phyloP scores from a whole-genome alignment of 2,113 vertebrate genomes.

The Sigmodon hispidus region DNA sequence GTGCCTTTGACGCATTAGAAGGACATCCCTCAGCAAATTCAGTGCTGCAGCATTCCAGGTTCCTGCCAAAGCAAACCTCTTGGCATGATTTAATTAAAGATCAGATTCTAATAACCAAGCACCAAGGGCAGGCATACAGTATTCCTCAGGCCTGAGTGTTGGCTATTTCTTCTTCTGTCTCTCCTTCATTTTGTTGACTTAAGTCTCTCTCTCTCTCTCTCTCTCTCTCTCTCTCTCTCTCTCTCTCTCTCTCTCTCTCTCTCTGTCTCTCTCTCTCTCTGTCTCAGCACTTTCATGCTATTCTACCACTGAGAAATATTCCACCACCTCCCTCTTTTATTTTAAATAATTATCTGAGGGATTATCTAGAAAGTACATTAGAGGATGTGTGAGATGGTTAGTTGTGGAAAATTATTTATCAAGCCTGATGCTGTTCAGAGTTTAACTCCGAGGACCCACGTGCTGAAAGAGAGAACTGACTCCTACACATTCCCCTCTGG shows the following conservation, averaged over 20 bases:
- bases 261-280: accelerated
- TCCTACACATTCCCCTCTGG: too few relatives aligned
- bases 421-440: neutral
- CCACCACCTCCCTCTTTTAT: neutral
- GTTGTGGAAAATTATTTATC: neutral
- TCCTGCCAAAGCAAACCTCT: conserved; percentile 75
- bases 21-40: conserved; percentile 71
- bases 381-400: neutral
- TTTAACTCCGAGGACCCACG: neutral
- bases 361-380: conserved; percentile 13
- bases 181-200: conserved; percentile 22
- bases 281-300: neutral
- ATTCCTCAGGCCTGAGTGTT: conserved; percentile 32
- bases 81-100: conserved; percentile 78
- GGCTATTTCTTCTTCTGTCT: conserved; percentile 44
- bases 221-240: too few relatives aligned
- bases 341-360: neutral
- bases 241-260: neutral
- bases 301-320: neutral
- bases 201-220: too few relatives aligned
- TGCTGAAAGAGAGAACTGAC: neutral
- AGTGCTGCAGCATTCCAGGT: conserved; percentile 52
- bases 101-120: conserved; percentile 68
- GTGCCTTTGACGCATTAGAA: conserved; percentile 59
- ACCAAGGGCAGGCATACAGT: conserved; percentile 63